Percentiles rank a stretch among this genome's conserved stretches.
These are phyloP conservation scores for Tribolium madens DNA, from an alignment of 1,140 invertebrate genomes.

Conservation along the genomic window DNA sequence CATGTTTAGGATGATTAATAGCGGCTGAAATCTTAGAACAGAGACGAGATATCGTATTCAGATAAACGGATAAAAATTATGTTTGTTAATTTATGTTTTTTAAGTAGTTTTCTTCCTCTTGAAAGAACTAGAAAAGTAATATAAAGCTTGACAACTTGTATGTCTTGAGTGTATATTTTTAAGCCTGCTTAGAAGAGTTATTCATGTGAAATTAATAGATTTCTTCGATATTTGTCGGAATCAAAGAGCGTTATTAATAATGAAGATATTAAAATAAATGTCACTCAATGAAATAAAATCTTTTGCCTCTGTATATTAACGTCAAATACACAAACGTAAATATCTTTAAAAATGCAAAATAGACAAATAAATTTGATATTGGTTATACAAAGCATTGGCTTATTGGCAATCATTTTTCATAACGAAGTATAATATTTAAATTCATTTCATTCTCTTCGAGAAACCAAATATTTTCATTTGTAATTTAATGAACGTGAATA, in stretches of 20 bases:
- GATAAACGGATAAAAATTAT: not conserved
- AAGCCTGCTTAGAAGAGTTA: not conserved
- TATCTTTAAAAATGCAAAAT: conserved; percentile 17
- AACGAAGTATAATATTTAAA: not conserved
- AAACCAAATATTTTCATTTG: too few species aligned
- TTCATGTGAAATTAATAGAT: conserved; percentile 13
- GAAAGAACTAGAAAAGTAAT: not conserved
- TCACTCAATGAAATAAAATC: conserved; percentile 24
- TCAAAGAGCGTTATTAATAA: conserved; percentile 11
- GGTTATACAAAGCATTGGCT: not conserved
- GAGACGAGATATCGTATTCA: not conserved
- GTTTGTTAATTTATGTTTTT: conserved; percentile 12
- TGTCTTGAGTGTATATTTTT: not conserved
- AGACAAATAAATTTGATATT: conserved; percentile 31
- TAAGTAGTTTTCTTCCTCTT: not conserved
- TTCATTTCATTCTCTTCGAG: not conserved
- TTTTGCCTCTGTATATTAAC: conserved; percentile 8
- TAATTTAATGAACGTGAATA: too few species aligned
- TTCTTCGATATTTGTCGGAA: not conserved
- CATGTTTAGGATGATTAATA: not conserved
- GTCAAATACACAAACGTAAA: conserved; percentile 21
- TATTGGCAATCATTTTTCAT: conserved; percentile 13
- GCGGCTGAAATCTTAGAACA: conserved; percentile 12
- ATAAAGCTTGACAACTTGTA: conserved; percentile 3
- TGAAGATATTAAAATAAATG: conserved; percentile 36